These are phyloP conservation scores for Hydrochoerus hydrochaeris DNA, from an alignment of 2,113 vertebrate species.

Conservation along the genomic window DNA sequence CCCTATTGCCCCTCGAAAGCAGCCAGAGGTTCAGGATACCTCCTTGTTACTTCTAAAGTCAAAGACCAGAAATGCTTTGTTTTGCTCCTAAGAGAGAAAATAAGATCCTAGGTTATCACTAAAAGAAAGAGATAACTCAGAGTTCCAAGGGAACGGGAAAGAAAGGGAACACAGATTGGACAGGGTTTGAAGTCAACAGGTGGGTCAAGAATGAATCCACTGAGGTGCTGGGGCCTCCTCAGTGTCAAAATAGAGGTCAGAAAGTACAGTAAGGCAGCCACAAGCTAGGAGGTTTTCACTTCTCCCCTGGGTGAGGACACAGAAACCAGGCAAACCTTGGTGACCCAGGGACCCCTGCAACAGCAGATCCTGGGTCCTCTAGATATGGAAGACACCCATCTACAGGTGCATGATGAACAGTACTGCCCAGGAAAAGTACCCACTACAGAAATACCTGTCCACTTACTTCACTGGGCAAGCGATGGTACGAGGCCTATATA, in stretches of 20 bases:
- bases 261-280: neutral
- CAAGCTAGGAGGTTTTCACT: neutral
- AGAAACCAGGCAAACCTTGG: neutral
- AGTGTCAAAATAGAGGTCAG: neutral
- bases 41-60: neutral
- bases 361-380: neutral
- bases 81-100: neutral
- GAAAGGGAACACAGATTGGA: neutral
- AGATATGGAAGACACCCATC: neutral
- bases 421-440: too few relatives aligned
- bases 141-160: neutral
- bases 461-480: fast-evolving
- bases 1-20: neutral
- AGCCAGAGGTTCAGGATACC: neutral
- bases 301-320: fast-evolving
- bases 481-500: neutral
- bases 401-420: fast-evolving
- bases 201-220: neutral
- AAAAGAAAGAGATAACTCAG: neutral
- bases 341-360: neutral
- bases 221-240: neutral
- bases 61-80: neutral
- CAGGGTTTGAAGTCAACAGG: neutral
- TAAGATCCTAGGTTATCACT: neutral
- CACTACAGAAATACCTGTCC: neutral